phyloP scores from a whole-genome alignment of 23 tunicate species.

The Trididemnum nubilum region DNA sequence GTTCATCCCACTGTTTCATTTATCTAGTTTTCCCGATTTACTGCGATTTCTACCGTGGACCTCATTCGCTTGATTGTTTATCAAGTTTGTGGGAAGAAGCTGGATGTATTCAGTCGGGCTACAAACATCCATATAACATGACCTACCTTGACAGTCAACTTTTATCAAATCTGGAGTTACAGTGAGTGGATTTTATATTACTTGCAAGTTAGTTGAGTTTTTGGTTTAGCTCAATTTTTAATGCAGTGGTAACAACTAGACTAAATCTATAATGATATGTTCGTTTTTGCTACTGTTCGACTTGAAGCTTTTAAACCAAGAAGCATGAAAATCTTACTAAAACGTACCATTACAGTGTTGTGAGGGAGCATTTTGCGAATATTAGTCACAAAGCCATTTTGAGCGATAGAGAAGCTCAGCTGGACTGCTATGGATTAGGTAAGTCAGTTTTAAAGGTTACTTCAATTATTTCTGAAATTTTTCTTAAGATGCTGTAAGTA shows the following conservation, averaged over 20 bases:
- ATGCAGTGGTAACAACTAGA: too few species aligned
- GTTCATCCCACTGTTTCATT: too few species aligned
- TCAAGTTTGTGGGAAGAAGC: background rate
- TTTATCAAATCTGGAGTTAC: background rate
- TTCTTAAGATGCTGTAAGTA: too few species aligned
- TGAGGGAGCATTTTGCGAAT: background rate
- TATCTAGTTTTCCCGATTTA: background rate
- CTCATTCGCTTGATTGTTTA: background rate
- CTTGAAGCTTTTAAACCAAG: background rate
- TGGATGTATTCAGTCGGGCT: background rate
- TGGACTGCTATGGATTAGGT: constrained; percentile 24
- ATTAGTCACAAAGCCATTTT: background rate
- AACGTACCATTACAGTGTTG: background rate
- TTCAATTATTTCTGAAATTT: too few species aligned
- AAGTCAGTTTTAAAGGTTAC: too few species aligned
- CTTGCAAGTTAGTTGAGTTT: background rate
- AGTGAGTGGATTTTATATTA: background rate
- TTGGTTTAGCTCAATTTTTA: too few species aligned
- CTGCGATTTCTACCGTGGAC: background rate
- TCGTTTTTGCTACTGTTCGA: too few species aligned
- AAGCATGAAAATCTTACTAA: background rate
- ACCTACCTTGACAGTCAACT: background rate
- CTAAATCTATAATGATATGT: too few species aligned
- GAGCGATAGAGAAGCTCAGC: background rate
- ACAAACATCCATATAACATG: background rate